Base-by-base conservation (phyloP, 2,888 invertebrate genomes). In the Polydrusus pterygomalis region DNA sequence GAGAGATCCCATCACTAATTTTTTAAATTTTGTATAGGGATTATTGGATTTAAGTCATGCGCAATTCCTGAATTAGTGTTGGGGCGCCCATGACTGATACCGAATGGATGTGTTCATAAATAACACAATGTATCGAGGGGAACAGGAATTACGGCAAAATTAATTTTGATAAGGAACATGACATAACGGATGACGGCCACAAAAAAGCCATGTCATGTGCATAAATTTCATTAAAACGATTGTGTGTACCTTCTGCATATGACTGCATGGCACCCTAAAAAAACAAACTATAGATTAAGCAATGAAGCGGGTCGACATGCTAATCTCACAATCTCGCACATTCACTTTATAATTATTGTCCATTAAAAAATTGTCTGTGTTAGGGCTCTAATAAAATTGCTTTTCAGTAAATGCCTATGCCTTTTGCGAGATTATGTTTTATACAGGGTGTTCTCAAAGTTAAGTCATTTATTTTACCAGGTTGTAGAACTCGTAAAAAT, bases 61-160 rank as follows among this genome's bases (percentile, higher is more conserved):
- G 69, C 69, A 73, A 73, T 73, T 73, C 69, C 68, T 38, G 64
- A 73, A 73, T 75, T 75, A 75, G 73, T 34, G 64, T 71, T 40
- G n/a, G 47, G 60, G 67, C 68, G 68, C 68, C 62, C 60, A 45
- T 51, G 25, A 43, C 64, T 47, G n/a, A 64, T 49, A 64, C 64
- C 64, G 49, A 6, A 25, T 43, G 17, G 49, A 64, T 47, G 34
- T 67, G 51, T n/a, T n/a, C 65, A 51, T 51, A 67, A 49, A 67
- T 67, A 67, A 51, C 51, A 9, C 3, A 58, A 17, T 34, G 8
- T 38, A 38, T 58, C 15, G 34, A 58, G 58, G 58, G 58, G 58
- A 58, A 58, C 17, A 58, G 34, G 58, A 58, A 58, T 58, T 58
- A 38, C 58, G 58, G 10, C 17, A 34, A 58, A 58, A 58, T 58